Evolutionary conservation across 2,797 vertebrate genomes (phyloP).

Genomic region (Neoniphon sammara): DNA sequence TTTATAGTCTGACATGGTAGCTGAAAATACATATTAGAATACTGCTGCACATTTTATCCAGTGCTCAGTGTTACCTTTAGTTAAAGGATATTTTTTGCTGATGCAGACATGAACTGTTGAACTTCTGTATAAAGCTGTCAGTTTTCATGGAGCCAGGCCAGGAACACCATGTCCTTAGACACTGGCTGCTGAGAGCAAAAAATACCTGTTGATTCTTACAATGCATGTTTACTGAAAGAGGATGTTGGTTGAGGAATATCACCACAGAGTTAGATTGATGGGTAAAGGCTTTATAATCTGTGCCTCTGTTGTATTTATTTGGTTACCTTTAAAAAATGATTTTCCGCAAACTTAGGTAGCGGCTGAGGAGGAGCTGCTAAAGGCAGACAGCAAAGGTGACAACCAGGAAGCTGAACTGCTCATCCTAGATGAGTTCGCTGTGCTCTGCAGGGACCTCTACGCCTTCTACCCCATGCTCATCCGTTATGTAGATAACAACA

Average conservation of each 20-base stretch:
- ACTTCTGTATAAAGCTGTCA: conserved; percentile 1
- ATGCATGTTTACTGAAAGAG: neutral
- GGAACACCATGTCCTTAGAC: neutral
- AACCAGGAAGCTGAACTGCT: conserved; percentile 96
- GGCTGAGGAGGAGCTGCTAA: conserved; percentile 93
- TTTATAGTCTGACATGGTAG: neutral
- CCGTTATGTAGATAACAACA: conserved; percentile 98
- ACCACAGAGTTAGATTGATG: neutral
- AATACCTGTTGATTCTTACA: neutral
- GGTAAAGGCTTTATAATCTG: neutral
- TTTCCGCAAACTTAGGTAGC: conserved; percentile 80
- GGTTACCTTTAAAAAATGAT: conserved; percentile 1
- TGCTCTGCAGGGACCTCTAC: conserved; percentile 97
- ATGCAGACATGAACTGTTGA: no score
- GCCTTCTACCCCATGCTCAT: conserved; percentile 99
- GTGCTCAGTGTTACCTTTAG: neutral
- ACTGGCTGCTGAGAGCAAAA: neutral
- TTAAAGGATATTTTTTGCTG: neutral
- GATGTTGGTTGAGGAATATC: neutral
- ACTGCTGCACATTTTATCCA: neutral
- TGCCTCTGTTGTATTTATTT: no score
- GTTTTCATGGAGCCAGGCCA: neutral
- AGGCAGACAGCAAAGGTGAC: conserved; percentile 90
- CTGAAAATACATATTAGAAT: conserved; percentile 10
- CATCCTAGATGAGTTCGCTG: conserved; percentile 95